Evolutionary conservation across 1,140 invertebrate species (phyloP).

Genomic region (Streblospio benedicti): DNA sequence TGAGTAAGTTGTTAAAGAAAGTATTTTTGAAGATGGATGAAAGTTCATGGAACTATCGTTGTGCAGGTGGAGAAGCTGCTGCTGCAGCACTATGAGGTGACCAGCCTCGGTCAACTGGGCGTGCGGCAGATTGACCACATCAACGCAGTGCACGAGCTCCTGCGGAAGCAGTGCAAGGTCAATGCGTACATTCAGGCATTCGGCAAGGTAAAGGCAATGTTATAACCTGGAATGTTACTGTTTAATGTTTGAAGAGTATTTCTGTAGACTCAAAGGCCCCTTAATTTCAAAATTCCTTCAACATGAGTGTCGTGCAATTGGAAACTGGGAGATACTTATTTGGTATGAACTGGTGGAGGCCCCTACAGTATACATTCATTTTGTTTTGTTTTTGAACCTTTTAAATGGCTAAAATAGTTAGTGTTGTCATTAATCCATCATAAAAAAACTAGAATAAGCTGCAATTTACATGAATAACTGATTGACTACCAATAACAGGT

Average conservation of each 20-base stretch:
- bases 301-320: too few species aligned
- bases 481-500: background rate
- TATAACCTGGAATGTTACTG: background rate
- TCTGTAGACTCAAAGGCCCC: background rate
- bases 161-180: conserved; percentile 27
- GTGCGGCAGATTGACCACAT: background rate
- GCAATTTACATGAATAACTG: too few species aligned
- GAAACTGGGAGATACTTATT: too few species aligned
- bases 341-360: too few species aligned
- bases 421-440: too few species aligned
- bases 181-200: conserved; percentile 38
- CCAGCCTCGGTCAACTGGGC: background rate
- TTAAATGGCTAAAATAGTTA: too few species aligned
- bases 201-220: conserved; percentile 14
- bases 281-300: too few species aligned
- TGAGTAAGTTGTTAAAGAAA: too few species aligned
- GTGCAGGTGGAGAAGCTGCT: conserved; percentile 1
- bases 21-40: too few species aligned
- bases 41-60: too few species aligned
- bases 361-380: too few species aligned
- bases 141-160: conserved; percentile 17
- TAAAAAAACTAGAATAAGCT: background rate
- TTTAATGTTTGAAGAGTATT: background rate
- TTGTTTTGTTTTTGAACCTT: too few species aligned
- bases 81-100: conserved; percentile 1